Evolutionary conservation across 1,140 invertebrate species (phyloP), one percentile per base, ranked within the genome.

Genomic region (Leptonema lineaticorne): DNA sequence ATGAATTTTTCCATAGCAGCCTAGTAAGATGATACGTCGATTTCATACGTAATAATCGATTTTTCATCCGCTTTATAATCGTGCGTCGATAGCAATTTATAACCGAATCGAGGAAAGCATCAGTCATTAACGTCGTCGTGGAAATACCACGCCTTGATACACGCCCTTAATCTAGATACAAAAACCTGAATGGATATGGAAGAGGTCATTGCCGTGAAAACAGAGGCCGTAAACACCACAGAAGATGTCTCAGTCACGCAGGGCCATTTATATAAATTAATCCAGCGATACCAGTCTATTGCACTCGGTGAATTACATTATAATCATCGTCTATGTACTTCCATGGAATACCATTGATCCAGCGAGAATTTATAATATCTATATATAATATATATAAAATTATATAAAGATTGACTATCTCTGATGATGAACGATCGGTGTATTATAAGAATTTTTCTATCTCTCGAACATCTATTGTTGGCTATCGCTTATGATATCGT

Each of bases 211-310:
- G 9, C 3, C 11, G 2, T 41, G 37, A 41, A 14, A 41, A 16
- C 37, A 11, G 37, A 16, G 16, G 37, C 37, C 37, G 16, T 41
- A 11, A 41, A 41, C 37, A 16, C 16, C 16, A 16, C 22, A 33
- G 41, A 33, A 29, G 26, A 46, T 28, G 62, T 64, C 62, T 64
- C 37, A 64, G 62, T 64, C 62, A 64, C 62, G 62, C 50, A 64
- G n/a, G n/a, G 50, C 62, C 62, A 64, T 64, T 64, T 64, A 64
- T 64, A 64, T 64, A 50, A 64, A 64, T 64, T 64, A 64, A 41
- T 37, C 45, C 41, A 14, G 28, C 28, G 50, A 46, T 64, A n/a
- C 62, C 50, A 50, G 50, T 64, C 62, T 37, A 2, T 2, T 2
- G 14, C n/a, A 16, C 8, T 41, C 11, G 11, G 2, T 41, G 37